Conservation (phyloP, 2,797 vertebrate species). For the Carapus acus region DNA sequence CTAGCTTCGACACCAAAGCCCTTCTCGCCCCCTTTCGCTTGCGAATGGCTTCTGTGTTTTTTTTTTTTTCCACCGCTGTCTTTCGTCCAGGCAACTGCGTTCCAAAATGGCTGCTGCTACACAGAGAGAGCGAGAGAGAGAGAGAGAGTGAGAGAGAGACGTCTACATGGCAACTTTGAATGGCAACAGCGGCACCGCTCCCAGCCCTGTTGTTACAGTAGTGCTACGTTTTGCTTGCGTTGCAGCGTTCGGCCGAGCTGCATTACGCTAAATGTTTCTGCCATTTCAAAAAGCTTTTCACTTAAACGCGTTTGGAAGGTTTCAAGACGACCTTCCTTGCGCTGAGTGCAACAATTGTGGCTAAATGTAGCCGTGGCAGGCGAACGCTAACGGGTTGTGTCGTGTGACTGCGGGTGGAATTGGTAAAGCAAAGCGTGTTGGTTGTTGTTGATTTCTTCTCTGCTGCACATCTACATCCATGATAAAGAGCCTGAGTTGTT, state of each 20-base stretch:
- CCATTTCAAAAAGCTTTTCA: conserved; percentile 35
- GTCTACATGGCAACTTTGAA: conserved; percentile 69
- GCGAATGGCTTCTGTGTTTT: conserved; percentile 55
- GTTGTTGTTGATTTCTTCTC: conserved; percentile 29
- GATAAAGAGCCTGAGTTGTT: conserved; percentile 25
- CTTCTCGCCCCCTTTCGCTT: too few relatives aligned
- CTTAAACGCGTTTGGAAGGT: conserved; percentile 21
- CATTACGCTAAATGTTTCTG: conserved; percentile 36
- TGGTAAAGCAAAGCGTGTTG: conserved; percentile 27
- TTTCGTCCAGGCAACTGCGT: conserved; percentile 59
- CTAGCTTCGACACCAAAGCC: too few relatives aligned
- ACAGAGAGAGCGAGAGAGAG: too few relatives aligned
- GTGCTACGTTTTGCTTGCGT: conserved; percentile 14
- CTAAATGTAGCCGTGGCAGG: too few relatives aligned
- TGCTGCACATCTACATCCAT: conserved; percentile 31
- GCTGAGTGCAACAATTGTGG: too few relatives aligned
- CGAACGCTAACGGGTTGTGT: conserved; percentile 1
- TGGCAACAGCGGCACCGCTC: conserved; percentile 54
- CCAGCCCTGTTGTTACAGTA: conserved; percentile 42
- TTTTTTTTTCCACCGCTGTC: too few relatives aligned
- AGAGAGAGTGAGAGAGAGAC: too few relatives aligned
- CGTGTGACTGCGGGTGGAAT: conserved; percentile 13
- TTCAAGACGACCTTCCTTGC: too few relatives aligned
- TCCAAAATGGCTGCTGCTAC: conserved; percentile 76
- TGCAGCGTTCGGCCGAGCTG: conserved; percentile 19